Base-by-base conservation (phyloP, 1,140 invertebrate genomes). In the Colletes latitarsis region DNA sequence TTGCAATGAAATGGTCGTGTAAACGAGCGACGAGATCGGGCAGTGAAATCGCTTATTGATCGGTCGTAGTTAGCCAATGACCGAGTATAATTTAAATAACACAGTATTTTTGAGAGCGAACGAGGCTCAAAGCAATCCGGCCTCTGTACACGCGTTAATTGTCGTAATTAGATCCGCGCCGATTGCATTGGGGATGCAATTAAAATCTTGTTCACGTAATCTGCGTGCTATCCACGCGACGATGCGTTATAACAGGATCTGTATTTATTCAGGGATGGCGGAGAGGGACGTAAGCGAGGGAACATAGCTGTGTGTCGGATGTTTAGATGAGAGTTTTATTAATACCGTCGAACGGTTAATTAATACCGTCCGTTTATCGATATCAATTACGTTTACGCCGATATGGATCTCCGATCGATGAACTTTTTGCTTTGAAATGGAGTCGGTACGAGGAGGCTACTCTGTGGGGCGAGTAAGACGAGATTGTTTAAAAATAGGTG, bases 11-110 rank as follows among this genome's bases (percentile, higher is more conserved):
- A 72, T 69, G 57, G 6, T n/a, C 55, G 72, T 9, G 30, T 72
- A 84, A 73, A 81, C 72, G 71, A 46, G n/a, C 46, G 21, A 46
- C 53, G 63, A 68, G 82, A 30, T 30, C 30, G 30, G 30, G 30
- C 30, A 58, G 46, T 12, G 72, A 52, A 74, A 77, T 60, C 71
- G 83, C 67, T 74, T 85, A 85, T 85, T 70, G 84, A 85, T 85
- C 74, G 69, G 6, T 19, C 46, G 14, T 6, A 4, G 5, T n/a
- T 17, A 55, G 64, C 62, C 78, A 77, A 82, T 73, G 84, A 21
- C 53, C 64, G 79, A 17, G 66, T 74, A 85, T 79, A 82, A 86
- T 85, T 85, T 85, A 79, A 86, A 82, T 73, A 71, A 79, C 70
- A 52, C 52, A 60, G 3, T 82, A 78, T 82, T 86, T 82, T 85